Base-by-base conservation (phyloP, 2,113 vertebrate genomes). In the Haemorhous mexicanus region DNA sequence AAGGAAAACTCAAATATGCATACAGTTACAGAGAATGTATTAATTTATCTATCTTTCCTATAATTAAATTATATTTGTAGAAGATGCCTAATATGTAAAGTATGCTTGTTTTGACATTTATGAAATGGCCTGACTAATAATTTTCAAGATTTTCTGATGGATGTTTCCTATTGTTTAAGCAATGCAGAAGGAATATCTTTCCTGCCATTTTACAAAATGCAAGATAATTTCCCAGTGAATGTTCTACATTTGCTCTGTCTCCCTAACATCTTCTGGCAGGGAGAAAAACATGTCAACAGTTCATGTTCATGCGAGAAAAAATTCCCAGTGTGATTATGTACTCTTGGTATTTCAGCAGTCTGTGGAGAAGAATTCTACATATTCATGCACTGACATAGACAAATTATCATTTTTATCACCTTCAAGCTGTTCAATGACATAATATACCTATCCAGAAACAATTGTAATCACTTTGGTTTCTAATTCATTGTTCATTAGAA, bases 341-440 rank as follows among this genome's bases (percentile, higher is more conserved):
- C 50, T 79, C 59, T 59, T 80, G 22, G 24, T 95, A 70, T 94
- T 94, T 94, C 84, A 90, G 59, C 67, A 80, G 30, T 66, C 74
- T 83, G 4, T 72, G 84, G 59, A 87, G 74, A 89, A 93, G 58
- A 74, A 80, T 55, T 30, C 69, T 91, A 7, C 50, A 47, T 83
- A 83, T 92, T 95, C 41, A 56, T 75, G 52, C 43, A 79, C 12
- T 76, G 78, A 66, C 58, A 72, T 53, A 44, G 37, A 39, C 53
- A 87, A 91, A 95, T 95, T 85, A 80, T 58, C 59, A 47, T 93
- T 90, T 30, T 62, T 90, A 73, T 30, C 93, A 79, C 59, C 74
- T 95, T 95, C 87, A 69, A 87, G 84, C 70, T 95, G 82, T 94
- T 96, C 82, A 74, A 15, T 89, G 56, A 64, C 59, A 77, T 72